phyloP scores from a whole-genome alignment of 1,140 invertebrate genomes.

The Euura lappo region DNA sequence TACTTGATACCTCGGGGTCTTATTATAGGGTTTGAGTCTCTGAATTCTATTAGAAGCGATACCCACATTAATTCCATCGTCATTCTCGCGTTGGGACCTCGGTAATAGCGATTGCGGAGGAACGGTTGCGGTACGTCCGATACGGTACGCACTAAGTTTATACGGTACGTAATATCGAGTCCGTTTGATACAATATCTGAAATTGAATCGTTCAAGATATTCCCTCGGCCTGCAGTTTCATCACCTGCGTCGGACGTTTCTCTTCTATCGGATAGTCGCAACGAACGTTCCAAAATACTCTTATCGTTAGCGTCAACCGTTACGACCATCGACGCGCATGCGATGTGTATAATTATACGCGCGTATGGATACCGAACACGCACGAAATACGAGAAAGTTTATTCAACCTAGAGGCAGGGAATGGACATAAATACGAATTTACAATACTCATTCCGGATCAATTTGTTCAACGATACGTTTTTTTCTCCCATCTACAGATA shows the following conservation, averaged over 20 bases:
- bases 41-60: background rate
- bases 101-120: no score
- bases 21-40: background rate
- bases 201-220: conserved; percentile 5
- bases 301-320: background rate
- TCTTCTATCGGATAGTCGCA: background rate
- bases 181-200: conserved; percentile 4
- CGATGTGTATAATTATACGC: background rate
- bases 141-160: no score
- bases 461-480: no score
- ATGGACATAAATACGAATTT: no score
- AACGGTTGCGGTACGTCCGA: no score
- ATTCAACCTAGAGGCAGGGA: no score
- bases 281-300: background rate
- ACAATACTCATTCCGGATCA: no score
- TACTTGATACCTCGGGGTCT: background rate
- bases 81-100: background rate
- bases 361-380: background rate
- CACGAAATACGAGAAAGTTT: background rate
- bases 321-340: background rate
- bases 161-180: background rate
- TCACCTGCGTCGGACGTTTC: background rate
- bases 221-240: background rate
- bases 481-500: no score
- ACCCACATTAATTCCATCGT: background rate